These are phyloP conservation scores for Cryptoblepharus egeriae DNA, from an alignment of 2,797 vertebrate species.

Conservation along the genomic window DNA sequence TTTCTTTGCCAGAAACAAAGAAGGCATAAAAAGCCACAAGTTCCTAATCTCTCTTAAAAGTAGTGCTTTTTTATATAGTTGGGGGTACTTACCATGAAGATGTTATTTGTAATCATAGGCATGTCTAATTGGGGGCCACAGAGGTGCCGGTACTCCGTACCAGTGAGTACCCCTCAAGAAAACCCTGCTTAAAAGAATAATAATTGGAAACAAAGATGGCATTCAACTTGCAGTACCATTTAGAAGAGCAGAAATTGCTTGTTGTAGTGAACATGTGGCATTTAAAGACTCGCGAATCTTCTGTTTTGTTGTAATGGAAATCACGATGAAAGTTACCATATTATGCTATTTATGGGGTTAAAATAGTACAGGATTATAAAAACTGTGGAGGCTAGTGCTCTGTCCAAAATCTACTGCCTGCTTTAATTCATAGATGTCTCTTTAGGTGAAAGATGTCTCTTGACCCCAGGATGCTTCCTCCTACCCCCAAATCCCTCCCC, in stretches of 20 bases:
- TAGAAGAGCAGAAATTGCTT: not conserved
- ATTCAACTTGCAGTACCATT: not conserved
- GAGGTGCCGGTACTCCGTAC: too few species aligned
- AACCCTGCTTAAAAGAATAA: fast-evolving
- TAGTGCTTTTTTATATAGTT: too few species aligned
- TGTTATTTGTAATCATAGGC: too few species aligned
- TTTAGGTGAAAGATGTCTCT: not conserved
- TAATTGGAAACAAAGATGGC: not conserved
- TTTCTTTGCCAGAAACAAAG: not conserved
- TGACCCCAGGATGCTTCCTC: too few species aligned
- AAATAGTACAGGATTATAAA: not conserved
- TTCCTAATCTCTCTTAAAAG: not conserved
- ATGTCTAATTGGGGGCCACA: too few species aligned
- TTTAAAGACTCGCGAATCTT: not conserved
- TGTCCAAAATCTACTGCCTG: not conserved
- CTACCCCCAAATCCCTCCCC: too few species aligned
- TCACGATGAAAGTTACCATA: not conserved
- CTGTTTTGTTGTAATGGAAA: not conserved
- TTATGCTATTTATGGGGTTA: not conserved
- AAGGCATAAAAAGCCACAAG: not conserved
- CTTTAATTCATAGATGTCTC: not conserved
- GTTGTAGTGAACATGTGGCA: not conserved
- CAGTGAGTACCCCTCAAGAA: too few species aligned
- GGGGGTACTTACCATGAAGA: too few species aligned
- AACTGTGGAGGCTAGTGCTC: not conserved